Base-by-base conservation (phyloP, 2,113 vertebrate species). In the Grammomys dolichurus region DNA sequence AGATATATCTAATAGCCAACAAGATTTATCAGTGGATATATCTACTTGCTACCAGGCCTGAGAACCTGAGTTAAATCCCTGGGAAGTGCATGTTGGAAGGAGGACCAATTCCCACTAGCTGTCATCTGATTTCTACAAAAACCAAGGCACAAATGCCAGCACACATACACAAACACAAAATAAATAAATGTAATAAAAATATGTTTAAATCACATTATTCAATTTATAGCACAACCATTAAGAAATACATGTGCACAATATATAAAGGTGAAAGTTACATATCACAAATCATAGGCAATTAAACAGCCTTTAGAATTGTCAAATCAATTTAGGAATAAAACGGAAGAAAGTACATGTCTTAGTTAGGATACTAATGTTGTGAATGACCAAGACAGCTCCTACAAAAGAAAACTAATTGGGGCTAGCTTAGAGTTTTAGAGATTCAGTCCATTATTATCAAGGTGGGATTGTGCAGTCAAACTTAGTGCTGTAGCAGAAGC, bases 1-100 rank as follows among this genome's bases (percentile, higher is more conserved):
- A 24, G 33, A n/a, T 58, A 24, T 81, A n/a, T n/a, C 0, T 40
- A 7, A 40, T 40, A 26, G 22, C 20, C 36, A 28, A 40, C 6
- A 4, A 40, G 36, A 82, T 16, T 26, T 22, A 16, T 60, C 22
- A 16, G 3, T 82, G 20, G 16, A 2, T 60, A 60, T 16, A 16
- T 6, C 0, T 20, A 81, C 19, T n/a, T 14, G 5, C 33, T 36
- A 22, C 17, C 19, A n/a, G 9, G 10, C 4, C 19, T 13, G 4
- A 56, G 33, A 13, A n/a, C 20, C 16, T 58, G 33, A n/a, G 19
- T n/a, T 58, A 20, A 56, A 14, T 58, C 36, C 54, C 2, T 24
- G 2, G 5, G 13, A 40, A 84, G 1, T 20, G 60, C n/a, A 63
- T 58, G 3, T 43, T 82, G 54, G 12, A 60, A 43, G n/a, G 24